These are phyloP conservation scores for Hucho hucho DNA, from an alignment of 2,113 vertebrate species.

Conservation along the genomic window DNA sequence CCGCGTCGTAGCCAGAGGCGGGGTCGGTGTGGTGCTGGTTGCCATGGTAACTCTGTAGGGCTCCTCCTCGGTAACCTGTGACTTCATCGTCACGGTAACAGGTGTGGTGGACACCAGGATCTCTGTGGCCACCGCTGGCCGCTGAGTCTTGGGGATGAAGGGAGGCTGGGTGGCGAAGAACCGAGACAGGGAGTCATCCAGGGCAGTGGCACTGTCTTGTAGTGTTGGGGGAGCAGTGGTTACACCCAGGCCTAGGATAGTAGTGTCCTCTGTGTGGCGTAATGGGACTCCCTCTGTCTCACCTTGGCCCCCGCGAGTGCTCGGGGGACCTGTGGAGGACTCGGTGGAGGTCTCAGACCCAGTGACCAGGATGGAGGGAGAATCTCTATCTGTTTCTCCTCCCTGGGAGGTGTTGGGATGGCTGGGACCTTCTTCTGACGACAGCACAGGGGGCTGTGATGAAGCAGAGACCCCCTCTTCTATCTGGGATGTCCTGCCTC, in stretches of 20 bases:
- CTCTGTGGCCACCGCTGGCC: conserved; percentile 34
- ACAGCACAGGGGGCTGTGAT: conserved; percentile 43
- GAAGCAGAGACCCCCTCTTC: conserved; percentile 41
- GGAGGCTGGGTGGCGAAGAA: conserved; percentile 15
- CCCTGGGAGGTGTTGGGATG: conserved; percentile 30
- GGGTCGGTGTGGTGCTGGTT: conserved; percentile 6
- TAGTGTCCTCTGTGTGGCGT: conserved; percentile 41
- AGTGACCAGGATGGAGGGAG: background rate
- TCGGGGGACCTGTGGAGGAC: conserved; percentile 43
- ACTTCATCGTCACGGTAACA: conserved; percentile 53
- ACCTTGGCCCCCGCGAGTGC: conserved; percentile 37
- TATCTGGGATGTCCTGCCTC: conserved; percentile 30
- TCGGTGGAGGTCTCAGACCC: conserved; percentile 47
- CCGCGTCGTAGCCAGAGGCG: conserved; percentile 31
- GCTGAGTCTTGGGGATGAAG: conserved; percentile 20
- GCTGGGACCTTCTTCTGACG: conserved; percentile 20
- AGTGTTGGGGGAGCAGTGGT: conserved; percentile 51
- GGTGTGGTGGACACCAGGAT: conserved; percentile 36
- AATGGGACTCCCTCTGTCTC: conserved; percentile 38
- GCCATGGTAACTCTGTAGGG: conserved; percentile 29
- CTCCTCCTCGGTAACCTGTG: conserved; percentile 48
- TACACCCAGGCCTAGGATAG: conserved; percentile 28
- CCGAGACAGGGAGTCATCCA: conserved; percentile 34
- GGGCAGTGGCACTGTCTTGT: conserved; percentile 35
- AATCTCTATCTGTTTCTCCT: conserved; percentile 40